Evolutionary conservation across 2,113 vertebrate species (phyloP).

Genomic region (Crypturellus undulatus): DNA sequence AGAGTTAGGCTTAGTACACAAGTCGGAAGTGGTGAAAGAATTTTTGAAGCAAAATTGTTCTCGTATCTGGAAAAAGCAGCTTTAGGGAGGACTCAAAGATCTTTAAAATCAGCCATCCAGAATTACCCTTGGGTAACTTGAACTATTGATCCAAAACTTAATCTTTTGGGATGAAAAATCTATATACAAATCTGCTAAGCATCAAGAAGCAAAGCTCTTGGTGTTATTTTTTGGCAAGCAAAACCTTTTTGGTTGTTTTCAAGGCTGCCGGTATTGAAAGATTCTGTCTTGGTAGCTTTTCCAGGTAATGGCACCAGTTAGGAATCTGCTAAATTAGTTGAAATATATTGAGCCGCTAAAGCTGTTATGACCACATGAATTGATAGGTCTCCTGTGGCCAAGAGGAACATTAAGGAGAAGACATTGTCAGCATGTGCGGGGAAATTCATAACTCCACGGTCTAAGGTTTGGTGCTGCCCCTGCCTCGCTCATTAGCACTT

Average conservation of each 20-base stretch:
- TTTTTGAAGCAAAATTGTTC: conserved; percentile 47
- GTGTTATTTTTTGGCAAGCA: background rate
- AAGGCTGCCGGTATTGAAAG: background rate
- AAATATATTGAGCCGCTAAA: conserved; percentile 50
- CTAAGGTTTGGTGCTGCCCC: conserved; percentile 71
- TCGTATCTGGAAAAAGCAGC: conserved; percentile 14
- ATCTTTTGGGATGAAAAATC: background rate
- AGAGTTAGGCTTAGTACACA: background rate
- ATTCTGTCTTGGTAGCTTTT: conserved; percentile 1
- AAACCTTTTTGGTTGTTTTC: background rate
- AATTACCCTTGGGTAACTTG: conserved; percentile 10
- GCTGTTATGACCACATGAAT: conserved; percentile 65
- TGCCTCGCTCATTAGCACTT: conserved; percentile 26
- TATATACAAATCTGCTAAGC: background rate
- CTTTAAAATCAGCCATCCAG: conserved; percentile 6
- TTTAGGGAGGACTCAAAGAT: conserved; percentile 16
- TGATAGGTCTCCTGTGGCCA: conserved; percentile 54
- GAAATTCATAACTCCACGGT: conserved; percentile 68
- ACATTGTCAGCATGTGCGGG: conserved; percentile 38
- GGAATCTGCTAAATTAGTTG: conserved; percentile 58
- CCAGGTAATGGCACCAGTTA: conserved; percentile 28
- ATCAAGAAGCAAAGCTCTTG: background rate
- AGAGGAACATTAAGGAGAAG: conserved; percentile 50
- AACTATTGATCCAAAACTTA: conserved; percentile 42
- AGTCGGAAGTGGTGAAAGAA: conserved; percentile 31